Conservation (phyloP, 2,797 vertebrate genomes). For the Erethizon dorsatum region DNA sequence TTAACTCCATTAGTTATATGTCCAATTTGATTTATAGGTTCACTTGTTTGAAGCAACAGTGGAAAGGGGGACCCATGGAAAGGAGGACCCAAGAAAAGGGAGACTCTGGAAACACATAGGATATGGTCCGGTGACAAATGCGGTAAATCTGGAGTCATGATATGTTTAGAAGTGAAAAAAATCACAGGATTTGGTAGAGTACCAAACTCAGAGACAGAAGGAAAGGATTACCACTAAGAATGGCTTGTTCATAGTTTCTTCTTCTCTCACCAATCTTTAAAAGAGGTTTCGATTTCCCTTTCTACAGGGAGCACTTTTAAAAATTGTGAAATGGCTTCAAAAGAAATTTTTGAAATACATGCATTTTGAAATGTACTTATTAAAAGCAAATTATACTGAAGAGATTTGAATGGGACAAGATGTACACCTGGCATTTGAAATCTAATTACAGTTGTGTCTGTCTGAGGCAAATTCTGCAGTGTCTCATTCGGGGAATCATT, state of each 20-base stretch:
- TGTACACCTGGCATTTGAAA: slow-evolving; percentile 27
- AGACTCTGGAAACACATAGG: not conserved
- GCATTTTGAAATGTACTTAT: slow-evolving; percentile 25
- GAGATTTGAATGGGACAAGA: slow-evolving; percentile 23
- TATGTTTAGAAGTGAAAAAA: not conserved
- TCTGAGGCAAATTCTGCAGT: not conserved
- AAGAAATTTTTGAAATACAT: not conserved
- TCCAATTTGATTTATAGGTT: not conserved
- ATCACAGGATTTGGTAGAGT: not conserved
- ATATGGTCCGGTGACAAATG: not conserved
- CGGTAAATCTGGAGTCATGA: not conserved
- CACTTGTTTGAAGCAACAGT: not conserved
- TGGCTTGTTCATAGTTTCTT: not conserved
- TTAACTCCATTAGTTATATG: not conserved
- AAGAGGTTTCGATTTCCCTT: not conserved
- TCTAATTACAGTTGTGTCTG: not conserved
- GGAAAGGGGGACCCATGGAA: not conserved
- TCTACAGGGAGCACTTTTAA: not conserved
- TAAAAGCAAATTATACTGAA: not conserved
- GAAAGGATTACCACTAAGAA: not conserved
- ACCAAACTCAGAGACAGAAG: not conserved
- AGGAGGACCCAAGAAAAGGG: not conserved
- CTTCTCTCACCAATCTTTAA: not conserved
- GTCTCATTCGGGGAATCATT: not conserved
- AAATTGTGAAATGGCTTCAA: not conserved